phyloP scores from a whole-genome alignment of 2,113 vertebrate species.

The Atherinomorus stipes region DNA sequence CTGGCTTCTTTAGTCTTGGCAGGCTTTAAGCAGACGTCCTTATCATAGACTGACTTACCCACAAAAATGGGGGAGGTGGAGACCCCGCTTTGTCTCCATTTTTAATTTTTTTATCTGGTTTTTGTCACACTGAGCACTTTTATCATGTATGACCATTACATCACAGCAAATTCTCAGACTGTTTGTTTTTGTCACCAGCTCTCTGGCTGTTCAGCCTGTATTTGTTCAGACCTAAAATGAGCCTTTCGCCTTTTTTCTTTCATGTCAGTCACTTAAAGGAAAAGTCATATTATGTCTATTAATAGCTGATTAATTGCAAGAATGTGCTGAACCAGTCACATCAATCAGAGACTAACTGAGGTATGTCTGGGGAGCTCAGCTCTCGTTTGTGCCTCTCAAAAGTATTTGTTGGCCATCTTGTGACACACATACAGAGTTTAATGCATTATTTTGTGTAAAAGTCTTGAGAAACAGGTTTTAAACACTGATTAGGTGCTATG shows the following conservation, averaged over 20 bases:
- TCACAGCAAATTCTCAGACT: constrained; percentile 88
- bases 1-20: background rate
- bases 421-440: background rate
- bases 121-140: constrained; percentile 25
- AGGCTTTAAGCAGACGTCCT: constrained; percentile 1
- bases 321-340: background rate
- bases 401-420: background rate
- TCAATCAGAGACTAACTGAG: constrained; percentile 1
- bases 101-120: background rate
- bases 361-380: background rate
- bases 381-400: background rate
- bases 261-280: constrained; percentile 11
- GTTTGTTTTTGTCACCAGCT: constrained; percentile 73
- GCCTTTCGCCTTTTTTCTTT: constrained; percentile 24
- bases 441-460: too few relatives aligned
- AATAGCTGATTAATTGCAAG: constrained; percentile 12
- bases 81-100: background rate
- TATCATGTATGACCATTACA: constrained; percentile 65
- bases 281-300: constrained; percentile 11
- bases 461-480: background rate
- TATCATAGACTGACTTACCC: constrained; percentile 15
- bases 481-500: too few relatives aligned
- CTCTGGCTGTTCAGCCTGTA: constrained; percentile 10
- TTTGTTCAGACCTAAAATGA: constrained; percentile 11
- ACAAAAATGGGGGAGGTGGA: constrained; percentile 4